Base-by-base conservation (phyloP, 37 sponge, comb jelly and placozoan species). In the Tethya wilhelma region DNA sequence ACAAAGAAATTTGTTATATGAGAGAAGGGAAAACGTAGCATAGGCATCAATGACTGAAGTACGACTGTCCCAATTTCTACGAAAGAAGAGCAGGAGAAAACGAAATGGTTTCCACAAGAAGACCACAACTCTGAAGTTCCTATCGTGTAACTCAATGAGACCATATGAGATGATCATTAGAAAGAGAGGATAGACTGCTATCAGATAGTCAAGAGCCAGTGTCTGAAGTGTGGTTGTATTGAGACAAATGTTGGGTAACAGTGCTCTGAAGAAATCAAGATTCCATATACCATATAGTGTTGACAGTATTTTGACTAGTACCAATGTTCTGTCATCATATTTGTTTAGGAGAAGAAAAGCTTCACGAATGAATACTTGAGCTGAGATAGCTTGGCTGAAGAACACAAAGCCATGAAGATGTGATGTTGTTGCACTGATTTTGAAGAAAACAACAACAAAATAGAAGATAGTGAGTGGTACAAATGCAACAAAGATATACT, bases 1-100 rank as follows among this genome's bases (percentile, higher is more conserved):
- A 22, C 34, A 28, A 1, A 82, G 49, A 28, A 91, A 36, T 46
- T 91, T 91, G 4, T 65, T 56, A 60, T 74, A 78, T 41, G 91
- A 86, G 31, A 91, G 78, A 5, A 86, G 65, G 56, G 86, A 59
- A 55, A 91, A 81, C 19, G 87, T 72, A 1, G 75, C 83, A 56
- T 79, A 65, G 17, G 83, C 91, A 74, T 82, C 78, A 14, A 83
- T 71, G 19, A 83, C 32, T 30, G 87, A 75, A 20, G 70, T 60
- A 5, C 63, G 64, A 0, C 79, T 66, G 25, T 85, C 67, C 66
- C 71, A 80, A 4, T 70, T 28, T 3, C 69, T 56, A 41, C 59
- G 76, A 19, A 74, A 71, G 2, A 68, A 42, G 40, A 39, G 32
- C 23, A 71, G 38, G 34, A 67, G 22, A n/a, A 12, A 25, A 1